These are phyloP conservation scores for Corvus moneduloides DNA, from an alignment of 2,113 vertebrate species.

Conservation along the genomic window DNA sequence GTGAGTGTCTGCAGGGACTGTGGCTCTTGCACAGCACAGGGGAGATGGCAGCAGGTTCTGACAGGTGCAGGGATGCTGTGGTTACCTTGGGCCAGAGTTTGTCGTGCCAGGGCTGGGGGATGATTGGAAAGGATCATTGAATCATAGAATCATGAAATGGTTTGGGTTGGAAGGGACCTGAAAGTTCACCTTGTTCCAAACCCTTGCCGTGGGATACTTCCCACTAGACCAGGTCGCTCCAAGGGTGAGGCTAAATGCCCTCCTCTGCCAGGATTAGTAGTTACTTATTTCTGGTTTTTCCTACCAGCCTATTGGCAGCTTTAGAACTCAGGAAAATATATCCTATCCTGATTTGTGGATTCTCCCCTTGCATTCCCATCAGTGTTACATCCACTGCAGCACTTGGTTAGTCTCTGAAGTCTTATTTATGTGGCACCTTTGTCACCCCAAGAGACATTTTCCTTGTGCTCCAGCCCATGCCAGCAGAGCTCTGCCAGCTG, in stretches of 20 bases:
- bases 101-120: background rate
- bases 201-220: background rate
- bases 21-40: background rate
- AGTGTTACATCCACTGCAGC: background rate
- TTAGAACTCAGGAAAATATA: background rate
- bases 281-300: accelerated
- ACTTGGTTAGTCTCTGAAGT: background rate
- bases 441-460: background rate
- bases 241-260: background rate
- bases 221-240: background rate
- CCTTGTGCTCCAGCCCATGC: background rate
- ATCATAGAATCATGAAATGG: background rate
- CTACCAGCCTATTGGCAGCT: background rate
- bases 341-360: accelerated
- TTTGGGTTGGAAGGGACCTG: background rate
- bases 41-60: background rate
- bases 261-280: background rate
- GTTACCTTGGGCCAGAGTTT: accelerated
- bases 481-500: background rate
- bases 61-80: accelerated
- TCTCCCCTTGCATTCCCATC: background rate
- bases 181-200: background rate
- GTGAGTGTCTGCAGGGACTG: background rate
- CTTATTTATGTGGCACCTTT: background rate
- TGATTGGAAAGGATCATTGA: background rate